Conservation (phyloP, 1,140 invertebrate genomes). For the Pseudomyrmex pallidus region DNA sequence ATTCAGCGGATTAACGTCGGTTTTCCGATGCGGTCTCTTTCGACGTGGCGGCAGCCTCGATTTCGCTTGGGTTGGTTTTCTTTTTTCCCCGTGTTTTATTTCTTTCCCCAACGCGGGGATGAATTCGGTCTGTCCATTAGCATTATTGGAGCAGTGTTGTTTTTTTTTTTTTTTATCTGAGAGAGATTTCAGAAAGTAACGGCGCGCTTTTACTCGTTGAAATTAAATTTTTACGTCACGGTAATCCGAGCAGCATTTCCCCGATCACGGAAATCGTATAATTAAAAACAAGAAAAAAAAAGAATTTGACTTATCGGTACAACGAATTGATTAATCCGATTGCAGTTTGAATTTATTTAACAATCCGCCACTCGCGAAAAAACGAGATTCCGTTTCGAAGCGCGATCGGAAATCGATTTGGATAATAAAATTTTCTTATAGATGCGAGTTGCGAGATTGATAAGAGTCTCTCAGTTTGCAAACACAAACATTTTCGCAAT, state of each 20-base stretch:
- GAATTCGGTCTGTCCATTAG: conserved; percentile 57
- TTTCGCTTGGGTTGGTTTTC: neutral
- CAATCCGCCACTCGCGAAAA: neutral
- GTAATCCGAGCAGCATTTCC: neutral
- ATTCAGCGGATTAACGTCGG: neutral
- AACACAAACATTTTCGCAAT: neutral
- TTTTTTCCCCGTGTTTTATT: conserved; percentile 21
- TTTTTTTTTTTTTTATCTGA: conserved; percentile 30
- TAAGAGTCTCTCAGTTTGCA: neutral
- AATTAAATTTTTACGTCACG: conserved; percentile 43
- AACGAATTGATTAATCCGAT: neutral
- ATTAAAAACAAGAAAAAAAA: conserved; percentile 19
- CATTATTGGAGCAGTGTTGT: conserved; percentile 47
- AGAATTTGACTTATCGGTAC: neutral
- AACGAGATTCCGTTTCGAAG: neutral
- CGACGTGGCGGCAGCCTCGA: conserved; percentile 13
- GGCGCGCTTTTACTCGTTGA: conserved; percentile 39
- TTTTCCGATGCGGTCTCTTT: conserved; percentile 3
- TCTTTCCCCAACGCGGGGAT: conserved; percentile 14
- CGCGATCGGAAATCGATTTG: neutral
- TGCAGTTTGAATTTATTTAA: neutral
- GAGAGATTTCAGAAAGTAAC: conserved; percentile 17
- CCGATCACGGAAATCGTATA: neutral
- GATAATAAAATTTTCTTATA: neutral
- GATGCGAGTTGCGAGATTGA: neutral